These are phyloP conservation scores for Anolis carolinensis DNA, from an alignment of 2,113 vertebrate genomes.

Conservation along the genomic window DNA sequence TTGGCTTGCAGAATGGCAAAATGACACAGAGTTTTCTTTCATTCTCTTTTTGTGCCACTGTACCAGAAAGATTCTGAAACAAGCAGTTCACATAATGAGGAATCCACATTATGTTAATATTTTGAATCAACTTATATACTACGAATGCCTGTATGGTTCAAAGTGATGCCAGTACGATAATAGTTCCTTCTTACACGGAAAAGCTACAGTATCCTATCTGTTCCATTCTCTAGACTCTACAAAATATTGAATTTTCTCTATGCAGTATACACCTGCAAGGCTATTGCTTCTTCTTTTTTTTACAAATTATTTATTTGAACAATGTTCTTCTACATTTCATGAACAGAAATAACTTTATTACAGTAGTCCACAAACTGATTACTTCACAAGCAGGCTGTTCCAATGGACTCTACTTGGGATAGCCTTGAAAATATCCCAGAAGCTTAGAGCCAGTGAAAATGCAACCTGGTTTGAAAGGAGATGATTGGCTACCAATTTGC, in stretches of 20 bases:
- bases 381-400: too few species aligned
- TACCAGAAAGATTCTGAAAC: conserved; percentile 31
- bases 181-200: conserved; percentile 22
- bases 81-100: conserved; percentile 23
- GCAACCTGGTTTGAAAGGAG: too few species aligned
- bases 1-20: conserved; percentile 38
- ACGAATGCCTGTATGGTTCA: conserved; percentile 43
- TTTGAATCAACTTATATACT: conserved; percentile 55
- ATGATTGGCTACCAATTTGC: too few species aligned
- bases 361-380: too few species aligned
- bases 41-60: conserved; percentile 15
- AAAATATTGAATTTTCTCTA: background rate
- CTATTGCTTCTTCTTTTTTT: background rate
- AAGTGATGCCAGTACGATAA: conserved; percentile 34
- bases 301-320: background rate
- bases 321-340: background rate
- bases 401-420: too few species aligned
- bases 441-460: too few species aligned
- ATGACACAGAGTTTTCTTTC: conserved; percentile 18
- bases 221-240: background rate
- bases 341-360: too few species aligned
- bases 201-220: conserved; percentile 18
- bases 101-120: conserved; percentile 54
- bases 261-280: background rate
- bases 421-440: too few species aligned